Conservation (phyloP, 2,888 invertebrate species). For the Lasius platythorax region DNA sequence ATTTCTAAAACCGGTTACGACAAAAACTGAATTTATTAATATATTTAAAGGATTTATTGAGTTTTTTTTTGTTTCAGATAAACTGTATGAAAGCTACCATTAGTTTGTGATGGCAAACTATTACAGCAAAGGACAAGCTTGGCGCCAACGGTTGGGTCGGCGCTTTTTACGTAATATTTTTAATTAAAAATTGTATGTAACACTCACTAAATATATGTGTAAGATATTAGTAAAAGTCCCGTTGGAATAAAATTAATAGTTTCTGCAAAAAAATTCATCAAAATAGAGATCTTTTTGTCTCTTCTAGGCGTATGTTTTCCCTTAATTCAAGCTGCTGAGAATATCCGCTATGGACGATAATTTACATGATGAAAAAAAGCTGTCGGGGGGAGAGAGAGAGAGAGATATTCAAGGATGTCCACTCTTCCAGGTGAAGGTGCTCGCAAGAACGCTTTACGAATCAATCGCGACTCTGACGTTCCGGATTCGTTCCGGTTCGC, state of each 20-base stretch:
- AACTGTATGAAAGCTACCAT: neutral
- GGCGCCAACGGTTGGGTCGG: too few relatives aligned
- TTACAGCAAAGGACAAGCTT: neutral
- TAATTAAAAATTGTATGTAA: neutral
- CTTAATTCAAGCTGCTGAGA: conserved; percentile 60
- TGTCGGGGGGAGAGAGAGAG: conserved; percentile 50
- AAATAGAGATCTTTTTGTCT: neutral
- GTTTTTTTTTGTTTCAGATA: neutral
- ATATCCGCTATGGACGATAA: conserved; percentile 61
- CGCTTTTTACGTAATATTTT: neutral
- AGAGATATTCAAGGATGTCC: conserved; percentile 71
- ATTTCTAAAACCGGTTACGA: neutral
- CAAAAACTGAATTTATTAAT: neutral
- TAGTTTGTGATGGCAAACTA: neutral
- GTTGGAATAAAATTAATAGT: neutral
- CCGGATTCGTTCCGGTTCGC: conserved; percentile 75
- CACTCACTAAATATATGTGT: neutral
- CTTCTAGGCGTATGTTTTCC: neutral
- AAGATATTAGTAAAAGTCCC: neutral
- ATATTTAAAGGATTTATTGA: neutral
- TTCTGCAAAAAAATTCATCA: neutral
- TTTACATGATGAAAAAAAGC: conserved; percentile 64
- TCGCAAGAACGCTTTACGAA: conserved; percentile 67
- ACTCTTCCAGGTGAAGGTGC: conserved; percentile 74
- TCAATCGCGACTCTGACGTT: conserved; percentile 69